These are phyloP conservation scores for Euplexia lucipara DNA, from an alignment of 2,888 invertebrate species.

Conservation along the genomic window DNA sequence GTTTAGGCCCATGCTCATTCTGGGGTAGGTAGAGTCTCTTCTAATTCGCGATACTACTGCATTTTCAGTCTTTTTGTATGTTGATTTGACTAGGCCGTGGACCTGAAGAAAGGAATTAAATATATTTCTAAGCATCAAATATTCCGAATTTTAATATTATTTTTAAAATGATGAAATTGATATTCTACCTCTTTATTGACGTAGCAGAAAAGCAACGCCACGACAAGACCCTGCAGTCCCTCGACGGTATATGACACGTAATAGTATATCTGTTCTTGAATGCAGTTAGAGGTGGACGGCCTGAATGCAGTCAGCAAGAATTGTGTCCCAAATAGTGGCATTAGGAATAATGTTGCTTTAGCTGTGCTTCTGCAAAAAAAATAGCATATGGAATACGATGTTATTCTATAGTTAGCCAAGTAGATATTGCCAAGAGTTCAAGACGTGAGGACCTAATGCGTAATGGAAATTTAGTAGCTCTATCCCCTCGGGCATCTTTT, in stretches of 20 bases:
- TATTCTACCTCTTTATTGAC: slow-evolving; percentile 91
- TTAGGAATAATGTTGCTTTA: slow-evolving; percentile 92
- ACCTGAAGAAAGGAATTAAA: slow-evolving; percentile 82
- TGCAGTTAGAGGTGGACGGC: slow-evolving; percentile 88
- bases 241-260: slow-evolving; percentile 91
- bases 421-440: not conserved
- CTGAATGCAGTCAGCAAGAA: slow-evolving; percentile 92
- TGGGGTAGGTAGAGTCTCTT: slow-evolving; percentile 75
- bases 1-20: slow-evolving; percentile 72
- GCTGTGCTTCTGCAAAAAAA: slow-evolving; percentile 89
- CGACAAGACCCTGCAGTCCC: slow-evolving; percentile 92
- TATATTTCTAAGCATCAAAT: not conserved
- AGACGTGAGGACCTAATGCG: not conserved
- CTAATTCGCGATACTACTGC: slow-evolving; percentile 82
- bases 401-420: not conserved
- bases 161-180: not conserved
- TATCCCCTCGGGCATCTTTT: too few species aligned
- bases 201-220: slow-evolving; percentile 93
- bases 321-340: slow-evolving; percentile 93
- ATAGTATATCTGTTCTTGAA: slow-evolving; percentile 90
- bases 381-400: not conserved
- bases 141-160: slow-evolving; percentile 9
- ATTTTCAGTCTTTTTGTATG: slow-evolving; percentile 85
- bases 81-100: slow-evolving; percentile 81
- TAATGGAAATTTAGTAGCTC: not conserved